Percentiles rank a stretch among this genome's conserved stretches.
Evolutionary conservation across 2,888 invertebrate genomes (phyloP).

Genomic region (Drosophila fungiperda): DNA sequence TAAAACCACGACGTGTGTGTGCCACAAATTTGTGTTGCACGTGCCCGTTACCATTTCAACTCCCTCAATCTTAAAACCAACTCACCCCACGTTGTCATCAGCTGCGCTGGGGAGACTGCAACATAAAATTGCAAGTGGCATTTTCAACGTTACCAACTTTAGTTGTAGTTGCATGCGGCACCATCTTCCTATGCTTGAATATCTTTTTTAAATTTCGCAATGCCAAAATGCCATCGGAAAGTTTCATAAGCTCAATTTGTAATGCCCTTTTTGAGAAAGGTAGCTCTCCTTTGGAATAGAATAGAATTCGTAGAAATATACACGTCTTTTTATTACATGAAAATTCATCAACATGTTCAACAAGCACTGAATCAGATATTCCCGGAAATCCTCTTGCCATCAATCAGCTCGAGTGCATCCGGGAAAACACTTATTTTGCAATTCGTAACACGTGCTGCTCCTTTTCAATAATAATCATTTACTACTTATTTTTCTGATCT

Average conservation of each 20-base stretch:
- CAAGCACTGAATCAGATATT: background rate
- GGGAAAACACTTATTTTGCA: background rate
- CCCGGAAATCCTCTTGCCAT: background rate
- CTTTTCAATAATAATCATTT: background rate
- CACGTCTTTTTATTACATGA: background rate
- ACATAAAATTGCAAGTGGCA: slow-evolving; percentile 23
- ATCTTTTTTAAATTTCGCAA: slow-evolving; percentile 71
- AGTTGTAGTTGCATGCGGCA: slow-evolving; percentile 15
- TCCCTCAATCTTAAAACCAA: background rate
- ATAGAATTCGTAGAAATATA: too few species aligned
- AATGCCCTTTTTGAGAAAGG: background rate
- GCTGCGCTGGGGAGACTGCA: slow-evolving; percentile 20
- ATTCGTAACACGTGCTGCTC: background rate
- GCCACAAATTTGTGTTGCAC: slow-evolving; percentile 39
- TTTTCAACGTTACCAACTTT: slow-evolving; percentile 30
- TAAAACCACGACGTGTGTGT: slow-evolving; percentile 62
- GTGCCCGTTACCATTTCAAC: slow-evolving; percentile 27
- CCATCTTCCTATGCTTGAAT: slow-evolving; percentile 56
- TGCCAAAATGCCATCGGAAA: slow-evolving; percentile 50
- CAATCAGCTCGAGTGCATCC: background rate
- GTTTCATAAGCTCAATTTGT: slow-evolving; percentile 44
- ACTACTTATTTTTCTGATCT: too few species aligned
- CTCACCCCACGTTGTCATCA: slow-evolving; percentile 24
- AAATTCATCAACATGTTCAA: background rate
- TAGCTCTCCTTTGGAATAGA: background rate